Conservation (phyloP, 1,140 invertebrate species). For the Lanistes nyassanus region DNA sequence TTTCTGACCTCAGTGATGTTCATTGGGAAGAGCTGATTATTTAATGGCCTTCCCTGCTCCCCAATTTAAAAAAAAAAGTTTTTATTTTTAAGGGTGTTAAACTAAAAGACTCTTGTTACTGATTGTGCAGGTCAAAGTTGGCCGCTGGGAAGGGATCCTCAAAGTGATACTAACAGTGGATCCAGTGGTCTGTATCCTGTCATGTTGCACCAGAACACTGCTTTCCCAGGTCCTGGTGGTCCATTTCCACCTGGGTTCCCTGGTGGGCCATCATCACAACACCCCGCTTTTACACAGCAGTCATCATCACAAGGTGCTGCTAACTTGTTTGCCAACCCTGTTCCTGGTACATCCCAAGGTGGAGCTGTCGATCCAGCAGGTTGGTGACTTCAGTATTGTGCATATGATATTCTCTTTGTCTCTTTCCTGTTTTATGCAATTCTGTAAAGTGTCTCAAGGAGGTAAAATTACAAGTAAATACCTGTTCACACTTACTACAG, state of each 20-base stretch:
- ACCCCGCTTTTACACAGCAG: not conserved
- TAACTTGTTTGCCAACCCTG: slow-evolving; percentile 9
- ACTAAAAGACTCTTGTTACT: not conserved
- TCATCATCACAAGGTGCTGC: not conserved
- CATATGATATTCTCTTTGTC: no score
- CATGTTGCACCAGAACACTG: slow-evolving; percentile 19
- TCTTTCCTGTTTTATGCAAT: no score
- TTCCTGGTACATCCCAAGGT: slow-evolving; percentile 19
- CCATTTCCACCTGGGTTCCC: slow-evolving; percentile 13
- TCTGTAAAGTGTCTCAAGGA: no score
- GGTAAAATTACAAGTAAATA: no score
- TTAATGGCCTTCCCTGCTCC: no score
- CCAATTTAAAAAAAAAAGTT: no score
- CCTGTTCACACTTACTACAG: no score
- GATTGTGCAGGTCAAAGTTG: slow-evolving; percentile 6
- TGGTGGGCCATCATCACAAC: not conserved
- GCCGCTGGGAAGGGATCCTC: slow-evolving; percentile 16
- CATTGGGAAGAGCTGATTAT: no score
- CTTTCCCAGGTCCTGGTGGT: not conserved
- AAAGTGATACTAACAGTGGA: slow-evolving; percentile 11
- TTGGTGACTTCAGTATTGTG: slow-evolving; percentile 5
- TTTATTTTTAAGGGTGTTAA: not conserved
- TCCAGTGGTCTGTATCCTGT: slow-evolving; percentile 15
- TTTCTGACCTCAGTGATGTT: no score
- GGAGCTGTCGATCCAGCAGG: slow-evolving; percentile 15